Base-by-base conservation (phyloP, 1,140 invertebrate genomes). In the Trypoxylus dichotomus region DNA sequence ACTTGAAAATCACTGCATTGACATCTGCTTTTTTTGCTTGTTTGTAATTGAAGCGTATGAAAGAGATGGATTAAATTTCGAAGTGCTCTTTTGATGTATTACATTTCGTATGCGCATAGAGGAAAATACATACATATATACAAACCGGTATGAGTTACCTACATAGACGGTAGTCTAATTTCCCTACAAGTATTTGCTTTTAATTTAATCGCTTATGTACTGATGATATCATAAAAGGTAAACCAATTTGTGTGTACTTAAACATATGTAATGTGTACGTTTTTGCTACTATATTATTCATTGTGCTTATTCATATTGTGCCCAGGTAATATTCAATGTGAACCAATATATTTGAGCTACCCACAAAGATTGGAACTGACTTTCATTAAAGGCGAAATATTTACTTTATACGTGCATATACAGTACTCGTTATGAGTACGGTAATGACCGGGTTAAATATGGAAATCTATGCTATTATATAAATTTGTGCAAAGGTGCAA, bases 31-130 rank as follows among this genome's bases (percentile, higher is more conserved):
- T 24, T 68, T 68, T 29, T 68, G 60, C 60, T 27, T 68, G 60
- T 68, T 68, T 68, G 60, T 68, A 68, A 68, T 68, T 68, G 60
- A 68, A 68, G 27, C 60, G 60, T 68, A 68, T 68, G 60, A 68
- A 68, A 68, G 60, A 68, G 60, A 68, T 25, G 60, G 60, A 68
- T 68, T 68, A 25, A 68, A 13, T 68, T 68, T 68, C 60, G 60
- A 68, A 29, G 60, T 68, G 27, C 11, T 68, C 60, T 68, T 68
- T 68, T 68, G 60, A 68, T 68, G 21, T 68, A 68, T 68, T 68
- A 68, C 60, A 13, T 68, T 68, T 27, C 60, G 24, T 3, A 27
- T 63, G 13, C 60, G 19, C 60, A 24, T 63, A 63, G 19, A 27
- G n/a, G 19, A 7, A 25, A 11, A 7, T 11, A 24, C 5, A 63